Base-by-base conservation (phyloP, 2,888 invertebrate genomes). In the Baronia brevicornis region DNA sequence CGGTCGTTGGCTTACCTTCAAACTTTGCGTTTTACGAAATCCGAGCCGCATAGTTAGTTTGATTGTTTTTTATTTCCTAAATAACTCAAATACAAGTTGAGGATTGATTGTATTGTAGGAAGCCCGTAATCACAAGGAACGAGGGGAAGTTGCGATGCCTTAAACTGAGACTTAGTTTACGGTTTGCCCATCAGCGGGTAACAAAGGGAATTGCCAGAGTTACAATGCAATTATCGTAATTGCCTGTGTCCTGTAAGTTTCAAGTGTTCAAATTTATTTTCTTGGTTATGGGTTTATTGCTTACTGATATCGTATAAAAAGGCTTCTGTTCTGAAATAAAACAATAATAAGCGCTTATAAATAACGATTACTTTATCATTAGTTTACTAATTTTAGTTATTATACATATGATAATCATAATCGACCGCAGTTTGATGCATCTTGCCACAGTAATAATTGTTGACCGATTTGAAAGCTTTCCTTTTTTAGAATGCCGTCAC, bases 21-120 rank as follows among this genome's bases (percentile, higher is more conserved):
- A 80, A 84, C 64, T 79, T 82, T 69, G 63, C 59, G 58, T 62
- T 64, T 62, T 53, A 54, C 54, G 71, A 62, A 73, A 74, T 68
- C 65, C 63, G 63, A 72, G 51, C 53, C 57, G 52, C 48, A 13
- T 46, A 54, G 60, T 63, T 74, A 70, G 68, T 73, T 74, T 65
- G 58, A 63, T 79, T 74, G 70, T 75, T 77, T 79, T 80, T 79
- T 57, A 69, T 73, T 75, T 69, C 54, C 47, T 40, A 66, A 65
- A 72, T 63, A 82, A 80, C 63, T 74, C 71, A 80, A 84, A 82
- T 74, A 84, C 73, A 82, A 79, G 72, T 79, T 78, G 70, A 77
- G 74, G 74, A 80, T 80, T 79, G 80, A 82, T 80, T 84, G 75
- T 72, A 64, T 67, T 71, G 69, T 63, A 47, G 59, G 59, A 56